Evolutionary conservation across 1,140 invertebrate species (phyloP).

Genomic region (Cataglyphis hispanica): DNA sequence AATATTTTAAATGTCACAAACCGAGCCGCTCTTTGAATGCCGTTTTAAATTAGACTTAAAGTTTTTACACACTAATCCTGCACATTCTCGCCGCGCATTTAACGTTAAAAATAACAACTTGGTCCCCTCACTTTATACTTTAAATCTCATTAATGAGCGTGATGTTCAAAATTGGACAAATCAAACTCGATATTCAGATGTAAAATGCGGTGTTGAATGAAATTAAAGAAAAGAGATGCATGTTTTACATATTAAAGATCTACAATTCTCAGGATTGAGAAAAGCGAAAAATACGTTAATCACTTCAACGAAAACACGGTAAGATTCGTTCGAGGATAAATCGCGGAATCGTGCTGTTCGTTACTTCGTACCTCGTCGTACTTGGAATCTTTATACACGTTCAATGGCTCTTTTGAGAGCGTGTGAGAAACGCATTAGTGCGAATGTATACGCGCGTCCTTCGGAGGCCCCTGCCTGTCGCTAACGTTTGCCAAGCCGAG

Average conservation of each 20-base stretch:
- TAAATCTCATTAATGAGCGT: not conserved
- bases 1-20: slow-evolving; percentile 52
- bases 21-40: not conserved
- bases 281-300: slow-evolving; percentile 9
- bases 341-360: slow-evolving; percentile 2
- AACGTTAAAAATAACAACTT: not conserved
- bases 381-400: slow-evolving; percentile 38
- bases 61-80: slow-evolving; percentile 16
- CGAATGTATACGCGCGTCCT: slow-evolving; percentile 65
- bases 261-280: not conserved
- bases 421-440: slow-evolving; percentile 22
- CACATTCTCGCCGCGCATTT: not conserved
- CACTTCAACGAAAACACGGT: not conserved
- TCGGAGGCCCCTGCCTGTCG: slow-evolving; percentile 73
- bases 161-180: not conserved
- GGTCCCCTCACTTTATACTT: not conserved
- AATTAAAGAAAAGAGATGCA: not conserved
- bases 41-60: slow-evolving; percentile 9
- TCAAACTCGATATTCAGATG: not conserved
- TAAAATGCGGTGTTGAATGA: not conserved
- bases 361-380: slow-evolving; percentile 7
- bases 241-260: not conserved
- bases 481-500: slow-evolving; percentile 75
- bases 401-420: slow-evolving; percentile 51
- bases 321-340: slow-evolving; percentile 34